Evolutionary conservation across 2,888 invertebrate genomes (phyloP), one percentile per base, ranked within the genome.

Genomic region (Sipha maydis): DNA sequence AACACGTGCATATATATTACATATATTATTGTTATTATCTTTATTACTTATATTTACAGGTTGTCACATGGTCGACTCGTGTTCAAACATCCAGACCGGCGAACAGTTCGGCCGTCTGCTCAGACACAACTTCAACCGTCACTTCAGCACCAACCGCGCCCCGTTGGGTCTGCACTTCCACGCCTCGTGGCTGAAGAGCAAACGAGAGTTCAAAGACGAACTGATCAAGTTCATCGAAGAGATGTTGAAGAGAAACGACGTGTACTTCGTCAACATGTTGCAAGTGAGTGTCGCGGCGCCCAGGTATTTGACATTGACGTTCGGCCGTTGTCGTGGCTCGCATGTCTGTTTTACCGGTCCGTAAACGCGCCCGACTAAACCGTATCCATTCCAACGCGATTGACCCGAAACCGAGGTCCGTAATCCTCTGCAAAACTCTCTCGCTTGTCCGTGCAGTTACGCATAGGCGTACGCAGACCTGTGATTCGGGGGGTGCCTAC

Each of bases 51-150:
- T 14, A 11, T 14, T 9, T 67, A 25, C 48, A 88, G 88, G 88
- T 94, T 97, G 97, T 92, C 97, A 97, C 92, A 97, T 97, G 94
- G 97, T 98, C 0, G 97, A 97, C 92, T 97, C 97, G 54, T 98
- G 98, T 93, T 97, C 97, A 54, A 98, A 97, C 93, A 95, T 98
- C 90, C 97, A 97, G 92, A 94, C 95, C 83, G 97, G 97, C 85
- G 97, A 97, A 25, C 97, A 98, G 92, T 97, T 97, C 92, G 97
- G 93, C 34, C 95, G 97, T 91, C 95, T 98, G 89, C 93, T 98
- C 90, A 95, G 97, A 91, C 97, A 98, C 93, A 98, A 98, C 93
- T 97, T 98, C 94, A 96, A 97, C 93, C 95, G 98, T 90, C 98
- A 98, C 93, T 97, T 96, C 94, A 95, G 94, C 92, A 96, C 95